Evolutionary conservation across 2,888 invertebrate species (phyloP).

Genomic region (Alentia gelatinosa): DNA sequence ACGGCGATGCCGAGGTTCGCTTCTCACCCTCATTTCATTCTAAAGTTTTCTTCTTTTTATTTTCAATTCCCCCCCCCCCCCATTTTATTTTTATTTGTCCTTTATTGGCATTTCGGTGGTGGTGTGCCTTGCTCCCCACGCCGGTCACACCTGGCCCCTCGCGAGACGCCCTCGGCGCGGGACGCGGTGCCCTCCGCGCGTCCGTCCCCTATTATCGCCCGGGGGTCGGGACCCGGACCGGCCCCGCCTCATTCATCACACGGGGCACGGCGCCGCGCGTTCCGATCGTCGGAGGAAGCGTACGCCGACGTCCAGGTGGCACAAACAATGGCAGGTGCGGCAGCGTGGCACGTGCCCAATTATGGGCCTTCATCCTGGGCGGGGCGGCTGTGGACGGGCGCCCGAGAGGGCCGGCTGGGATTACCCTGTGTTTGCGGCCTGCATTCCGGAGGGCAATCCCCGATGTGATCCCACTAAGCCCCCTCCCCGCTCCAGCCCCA

Average conservation of each 20-base stretch:
- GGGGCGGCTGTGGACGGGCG: background rate
- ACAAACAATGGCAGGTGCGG: slow-evolving; percentile 43
- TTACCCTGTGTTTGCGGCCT: background rate
- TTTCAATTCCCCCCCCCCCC: too few relatives aligned
- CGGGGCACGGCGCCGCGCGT: too few relatives aligned
- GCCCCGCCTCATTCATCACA: background rate
- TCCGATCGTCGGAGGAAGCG: too few relatives aligned
- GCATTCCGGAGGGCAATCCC: background rate
- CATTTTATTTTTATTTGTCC: too few relatives aligned
- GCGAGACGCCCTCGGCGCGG: background rate
- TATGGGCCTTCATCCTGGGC: background rate
- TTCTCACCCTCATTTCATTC: too few relatives aligned
- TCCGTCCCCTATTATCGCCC: background rate
- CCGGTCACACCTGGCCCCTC: slow-evolving; percentile 8
- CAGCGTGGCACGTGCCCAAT: slow-evolving; percentile 11
- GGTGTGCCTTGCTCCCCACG: background rate
- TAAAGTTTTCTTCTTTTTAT: too few relatives aligned
- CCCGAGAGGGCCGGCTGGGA: background rate
- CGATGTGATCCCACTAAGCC: background rate
- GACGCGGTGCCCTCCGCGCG: background rate
- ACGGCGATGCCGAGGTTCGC: too few relatives aligned
- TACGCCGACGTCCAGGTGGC: slow-evolving; percentile 17
- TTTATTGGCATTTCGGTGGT: background rate
- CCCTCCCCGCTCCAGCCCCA: background rate
- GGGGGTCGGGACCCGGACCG: background rate